phyloP scores from a whole-genome alignment of 2,797 vertebrate species.

The Chanos chanos region DNA sequence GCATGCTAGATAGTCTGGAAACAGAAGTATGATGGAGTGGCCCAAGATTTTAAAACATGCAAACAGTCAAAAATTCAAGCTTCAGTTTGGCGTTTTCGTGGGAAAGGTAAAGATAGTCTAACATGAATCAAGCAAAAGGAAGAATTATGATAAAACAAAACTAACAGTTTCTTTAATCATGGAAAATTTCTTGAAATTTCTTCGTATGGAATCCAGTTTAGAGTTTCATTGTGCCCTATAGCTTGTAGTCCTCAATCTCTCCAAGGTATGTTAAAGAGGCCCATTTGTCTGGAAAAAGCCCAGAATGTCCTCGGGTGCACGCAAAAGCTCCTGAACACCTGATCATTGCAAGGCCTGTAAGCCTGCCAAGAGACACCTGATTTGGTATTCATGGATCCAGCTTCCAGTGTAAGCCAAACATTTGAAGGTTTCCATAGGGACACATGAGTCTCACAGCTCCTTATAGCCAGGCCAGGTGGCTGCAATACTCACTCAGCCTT shows the following conservation, averaged over 20 bases:
- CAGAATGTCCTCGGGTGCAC: conserved; percentile 30
- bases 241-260: too few species aligned
- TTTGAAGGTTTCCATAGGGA: conserved; percentile 21
- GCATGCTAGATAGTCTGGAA: conserved; percentile 44
- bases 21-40: conserved; percentile 31
- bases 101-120: too few species aligned
- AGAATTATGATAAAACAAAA: too few species aligned
- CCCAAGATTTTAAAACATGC: conserved; percentile 45
- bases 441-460: conserved; percentile 3
- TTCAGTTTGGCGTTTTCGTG: too few species aligned
- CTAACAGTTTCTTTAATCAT: too few species aligned
- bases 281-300: not conserved
- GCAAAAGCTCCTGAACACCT: conserved; percentile 24
- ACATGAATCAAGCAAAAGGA: too few species aligned
- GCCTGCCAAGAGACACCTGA: conserved; percentile 26
- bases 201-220: too few species aligned
- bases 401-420: conserved; percentile 22
- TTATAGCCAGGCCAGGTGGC: conserved; percentile 35
- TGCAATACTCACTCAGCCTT: too few species aligned
- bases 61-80: too few species aligned
- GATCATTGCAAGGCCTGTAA: conserved; percentile 17
- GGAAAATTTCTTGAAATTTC: too few species aligned
- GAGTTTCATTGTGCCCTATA: too few species aligned
- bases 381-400: conserved; percentile 20
- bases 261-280: conserved; percentile 1